Conservation (phyloP, 92 coral and sea anemone genomes). For the Zoanthus gigantus region DNA sequence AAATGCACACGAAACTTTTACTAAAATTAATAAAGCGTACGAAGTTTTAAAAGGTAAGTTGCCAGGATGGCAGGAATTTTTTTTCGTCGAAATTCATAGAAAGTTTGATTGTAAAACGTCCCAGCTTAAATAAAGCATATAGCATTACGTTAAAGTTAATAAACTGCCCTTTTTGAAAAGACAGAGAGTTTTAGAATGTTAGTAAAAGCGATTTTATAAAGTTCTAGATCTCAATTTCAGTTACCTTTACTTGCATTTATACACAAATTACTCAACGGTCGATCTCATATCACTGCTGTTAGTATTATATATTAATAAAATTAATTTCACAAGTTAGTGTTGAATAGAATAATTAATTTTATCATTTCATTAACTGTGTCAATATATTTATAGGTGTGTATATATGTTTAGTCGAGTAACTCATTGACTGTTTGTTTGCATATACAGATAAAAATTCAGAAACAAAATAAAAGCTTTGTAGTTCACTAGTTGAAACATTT, state of each 20-base stretch:
- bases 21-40: conserved; percentile 87
- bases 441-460: no score
- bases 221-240: background rate
- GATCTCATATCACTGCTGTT: background rate
- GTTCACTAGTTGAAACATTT: no score
- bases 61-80: background rate
- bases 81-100: background rate
- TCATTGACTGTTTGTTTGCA: no score
- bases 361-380: background rate
- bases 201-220: background rate
- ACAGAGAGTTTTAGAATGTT: background rate
- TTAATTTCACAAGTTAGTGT: background rate
- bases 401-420: no score
- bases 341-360: background rate
- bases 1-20: conserved; percentile 92
- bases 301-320: background rate
- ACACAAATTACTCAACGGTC: background rate
- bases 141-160: background rate
- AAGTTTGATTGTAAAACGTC: background rate
- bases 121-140: conserved; percentile 1
- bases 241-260: background rate
- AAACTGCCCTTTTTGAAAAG: background rate
- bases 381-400: background rate
- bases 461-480: no score
- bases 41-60: conserved; percentile 93